Conservation (phyloP, 2,888 invertebrate genomes). For the Gastracanthus pulcherrimus region DNA sequence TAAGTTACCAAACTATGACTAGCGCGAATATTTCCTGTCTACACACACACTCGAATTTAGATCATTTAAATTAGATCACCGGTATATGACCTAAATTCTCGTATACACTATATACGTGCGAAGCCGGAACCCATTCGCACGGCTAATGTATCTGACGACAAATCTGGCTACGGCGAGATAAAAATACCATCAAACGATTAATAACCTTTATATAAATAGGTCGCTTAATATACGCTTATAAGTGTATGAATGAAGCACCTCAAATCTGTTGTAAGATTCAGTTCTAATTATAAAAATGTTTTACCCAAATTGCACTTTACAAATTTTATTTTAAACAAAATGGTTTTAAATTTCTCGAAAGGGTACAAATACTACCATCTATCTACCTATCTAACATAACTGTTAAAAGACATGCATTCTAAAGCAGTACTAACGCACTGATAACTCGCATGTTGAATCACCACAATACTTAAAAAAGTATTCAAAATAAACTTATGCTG, state of each 20-base stretch:
- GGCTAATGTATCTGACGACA: background rate
- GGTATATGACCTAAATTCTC: background rate
- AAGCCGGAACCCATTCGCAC: background rate
- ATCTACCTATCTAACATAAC: too few species aligned
- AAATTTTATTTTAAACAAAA: too few species aligned
- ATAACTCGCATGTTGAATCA: too few species aligned
- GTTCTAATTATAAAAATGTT: background rate
- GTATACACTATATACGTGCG: too few species aligned
- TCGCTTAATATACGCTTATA: background rate
- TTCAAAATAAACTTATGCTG: too few species aligned
- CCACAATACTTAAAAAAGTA: too few species aligned
- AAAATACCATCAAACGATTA: conserved; percentile 29
- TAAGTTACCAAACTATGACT: background rate
- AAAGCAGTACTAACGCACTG: too few species aligned
- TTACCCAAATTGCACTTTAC: background rate
- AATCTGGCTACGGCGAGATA: background rate
- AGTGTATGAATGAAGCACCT: background rate
- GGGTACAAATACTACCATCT: too few species aligned
- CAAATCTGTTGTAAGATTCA: background rate
- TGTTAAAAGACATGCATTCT: too few species aligned
- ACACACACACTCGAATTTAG: background rate
- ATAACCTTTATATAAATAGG: conserved; percentile 32
- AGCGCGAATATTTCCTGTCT: background rate
- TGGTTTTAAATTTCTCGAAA: too few species aligned
- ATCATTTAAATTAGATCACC: conserved; percentile 13